Base-by-base conservation (phyloP, 2,113 vertebrate genomes). In the Cervus canadensis region DNA sequence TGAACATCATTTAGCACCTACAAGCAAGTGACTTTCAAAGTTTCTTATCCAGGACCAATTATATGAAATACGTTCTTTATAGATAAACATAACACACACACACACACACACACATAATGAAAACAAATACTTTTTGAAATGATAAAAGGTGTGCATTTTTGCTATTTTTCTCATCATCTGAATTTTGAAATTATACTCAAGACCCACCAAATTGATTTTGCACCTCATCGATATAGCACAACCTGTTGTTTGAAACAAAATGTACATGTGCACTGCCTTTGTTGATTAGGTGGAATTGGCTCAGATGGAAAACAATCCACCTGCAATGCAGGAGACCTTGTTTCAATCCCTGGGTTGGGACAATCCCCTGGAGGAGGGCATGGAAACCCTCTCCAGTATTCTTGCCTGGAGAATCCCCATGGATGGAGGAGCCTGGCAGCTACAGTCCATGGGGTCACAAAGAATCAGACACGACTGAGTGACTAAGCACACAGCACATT, bases 121-220 rank as follows among this genome's bases (percentile, higher is more conserved):
- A 83, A 57, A 21, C 4, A 26, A 26, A 26, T 2, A 57, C 26
- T 13, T 89, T 64, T 83, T 87, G 10, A 84, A 83, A 33, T 92
- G 33, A 54, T 7, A 76, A 25, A 89, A 64, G 28, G 5, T 3
- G 40, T 62, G 9, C 2, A 17, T 5, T 50, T 71, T 54, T 28
- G 6, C 3, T 43, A n/a, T 76, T 93, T 96, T 95, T 54, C 11
- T 78, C n/a, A 60, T 26, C 52, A 81, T 56, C 84, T 71, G 5
- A 64, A 82, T 85, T 59, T 81, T n/a, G 25, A 85, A 67, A 95
- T 91, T 43, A 43, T 67, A 93, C 3, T 71, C 43, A 86, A 56
- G 26, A 60, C 0, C 19, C 23, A 57, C 30, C 48, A 48, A 88
- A 54, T 0, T 71, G 50, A 82, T 60, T 82, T 95, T 14, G 6